A percentile compares a stretch with the other conserved stretches of the same genome.
Evolutionary conservation across 2,113 vertebrate genomes (phyloP).

Genomic region (Charina bottae): DNA sequence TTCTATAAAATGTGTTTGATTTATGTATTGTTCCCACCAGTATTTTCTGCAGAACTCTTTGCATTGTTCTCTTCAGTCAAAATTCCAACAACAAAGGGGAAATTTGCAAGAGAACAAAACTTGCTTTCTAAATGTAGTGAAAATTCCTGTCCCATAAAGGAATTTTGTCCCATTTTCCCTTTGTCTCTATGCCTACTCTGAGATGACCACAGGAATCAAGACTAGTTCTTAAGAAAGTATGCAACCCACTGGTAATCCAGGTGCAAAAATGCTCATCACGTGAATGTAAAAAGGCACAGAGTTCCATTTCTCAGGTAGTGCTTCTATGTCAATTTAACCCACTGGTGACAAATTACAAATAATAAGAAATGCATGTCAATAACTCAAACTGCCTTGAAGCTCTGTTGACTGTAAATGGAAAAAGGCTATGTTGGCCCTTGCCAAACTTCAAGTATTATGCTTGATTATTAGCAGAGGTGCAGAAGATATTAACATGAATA

Average conservation of each 20-base stretch:
- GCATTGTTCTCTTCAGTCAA: background rate
- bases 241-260: background rate
- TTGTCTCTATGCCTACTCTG: background rate
- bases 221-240: background rate
- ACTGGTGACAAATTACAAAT: slow-evolving; percentile 1
- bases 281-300: background rate
- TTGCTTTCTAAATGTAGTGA: background rate
- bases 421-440: background rate
- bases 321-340: background rate
- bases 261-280: background rate
- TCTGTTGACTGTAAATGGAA: slow-evolving; percentile 9
- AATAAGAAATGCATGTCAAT: slow-evolving; percentile 5
- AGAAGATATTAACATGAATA: background rate
- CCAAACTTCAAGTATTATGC: slow-evolving; percentile 4
- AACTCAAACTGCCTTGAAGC: slow-evolving; percentile 2
- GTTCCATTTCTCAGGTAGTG: background rate
- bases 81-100: background rate
- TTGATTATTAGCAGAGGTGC: slow-evolving; percentile 2
- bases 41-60: background rate
- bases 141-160: background rate
- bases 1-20: background rate
- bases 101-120: background rate
- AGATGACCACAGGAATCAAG: background rate
- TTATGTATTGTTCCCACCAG: background rate
- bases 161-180: background rate